phyloP scores from a whole-genome alignment of 1,140 invertebrate genomes.

The Mercenaria mercenaria region DNA sequence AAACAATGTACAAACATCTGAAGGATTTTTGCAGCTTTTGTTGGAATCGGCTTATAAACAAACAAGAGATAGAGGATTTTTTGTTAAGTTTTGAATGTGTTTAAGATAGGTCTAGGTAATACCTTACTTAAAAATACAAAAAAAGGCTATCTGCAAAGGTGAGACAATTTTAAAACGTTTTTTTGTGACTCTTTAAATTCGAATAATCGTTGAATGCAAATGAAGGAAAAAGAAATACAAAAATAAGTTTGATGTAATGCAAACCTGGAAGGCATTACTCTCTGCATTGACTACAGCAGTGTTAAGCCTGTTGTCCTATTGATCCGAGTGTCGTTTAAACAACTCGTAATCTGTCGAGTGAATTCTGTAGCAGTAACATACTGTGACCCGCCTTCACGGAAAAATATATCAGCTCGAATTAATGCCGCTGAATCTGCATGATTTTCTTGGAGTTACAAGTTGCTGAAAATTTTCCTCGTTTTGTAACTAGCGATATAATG shows the following conservation, averaged over 20 bases:
- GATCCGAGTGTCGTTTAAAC: slow-evolving; percentile 5
- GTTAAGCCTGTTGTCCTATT: slow-evolving; percentile 12
- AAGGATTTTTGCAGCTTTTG: background rate
- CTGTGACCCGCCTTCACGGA: slow-evolving; percentile 3
- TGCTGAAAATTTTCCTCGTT: background rate
- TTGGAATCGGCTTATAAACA: background rate
- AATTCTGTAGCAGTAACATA: slow-evolving; percentile 8
- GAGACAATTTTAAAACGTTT: no score
- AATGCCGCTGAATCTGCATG: slow-evolving; percentile 15
- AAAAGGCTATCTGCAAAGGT: no score
- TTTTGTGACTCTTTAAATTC: no score
- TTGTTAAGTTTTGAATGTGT: background rate
- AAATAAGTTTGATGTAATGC: background rate
- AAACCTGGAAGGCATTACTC: background rate
- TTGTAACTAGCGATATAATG: background rate
- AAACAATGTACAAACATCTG: background rate
- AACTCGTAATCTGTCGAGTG: slow-evolving; percentile 19
- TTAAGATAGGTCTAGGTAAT: no score
- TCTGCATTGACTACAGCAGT: background rate
- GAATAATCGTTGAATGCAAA: no score
- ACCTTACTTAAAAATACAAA: no score
- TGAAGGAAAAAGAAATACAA: background rate
- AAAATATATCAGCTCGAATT: slow-evolving; percentile 4
- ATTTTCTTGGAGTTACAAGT: background rate
- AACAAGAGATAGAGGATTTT: background rate